Percentiles rank a stretch among this genome's conserved stretches.
Conservation (phyloP, 1,140 invertebrate species). For the Drosophila teissieri region DNA sequence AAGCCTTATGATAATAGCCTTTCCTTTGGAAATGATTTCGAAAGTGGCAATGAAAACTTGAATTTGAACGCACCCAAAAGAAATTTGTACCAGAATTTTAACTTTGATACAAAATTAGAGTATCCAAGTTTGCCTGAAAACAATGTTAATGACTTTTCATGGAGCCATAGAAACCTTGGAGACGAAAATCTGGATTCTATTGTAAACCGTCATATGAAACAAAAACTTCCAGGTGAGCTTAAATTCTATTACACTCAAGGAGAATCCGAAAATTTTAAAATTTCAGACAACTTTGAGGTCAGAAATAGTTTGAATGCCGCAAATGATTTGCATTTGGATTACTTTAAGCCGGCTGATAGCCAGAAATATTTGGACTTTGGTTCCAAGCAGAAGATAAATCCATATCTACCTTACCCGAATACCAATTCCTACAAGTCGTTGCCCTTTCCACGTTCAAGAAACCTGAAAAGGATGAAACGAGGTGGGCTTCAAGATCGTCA, state of each 20-base stretch:
- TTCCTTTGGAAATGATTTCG: not conserved
- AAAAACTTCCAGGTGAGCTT: slow-evolving; percentile 10
- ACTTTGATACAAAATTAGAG: not conserved
- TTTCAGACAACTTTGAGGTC: not conserved
- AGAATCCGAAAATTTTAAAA: too few relatives aligned
- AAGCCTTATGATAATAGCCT: too few relatives aligned
- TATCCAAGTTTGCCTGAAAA: not conserved
- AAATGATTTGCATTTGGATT: not conserved
- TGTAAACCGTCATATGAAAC: slow-evolving; percentile 1
- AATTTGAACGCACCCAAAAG: not conserved
- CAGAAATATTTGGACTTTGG: not conserved
- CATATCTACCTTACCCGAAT: not conserved
- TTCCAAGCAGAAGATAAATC: not conserved
- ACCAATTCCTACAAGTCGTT: not conserved
- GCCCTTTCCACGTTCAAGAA: not conserved
- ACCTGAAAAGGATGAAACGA: slow-evolving; percentile 1
- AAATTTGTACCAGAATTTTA: not conserved
- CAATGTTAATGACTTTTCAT: not conserved
- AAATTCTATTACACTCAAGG: not conserved
- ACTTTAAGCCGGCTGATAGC: not conserved
- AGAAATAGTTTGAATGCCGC: not conserved
- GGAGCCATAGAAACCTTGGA: not conserved
- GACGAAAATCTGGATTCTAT: slow-evolving; percentile 5
- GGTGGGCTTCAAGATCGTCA: not conserved
- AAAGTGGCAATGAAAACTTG: not conserved